Evolutionary conservation across 2,113 vertebrate species (phyloP).

Genomic region (Ploceus nigricollis): DNA sequence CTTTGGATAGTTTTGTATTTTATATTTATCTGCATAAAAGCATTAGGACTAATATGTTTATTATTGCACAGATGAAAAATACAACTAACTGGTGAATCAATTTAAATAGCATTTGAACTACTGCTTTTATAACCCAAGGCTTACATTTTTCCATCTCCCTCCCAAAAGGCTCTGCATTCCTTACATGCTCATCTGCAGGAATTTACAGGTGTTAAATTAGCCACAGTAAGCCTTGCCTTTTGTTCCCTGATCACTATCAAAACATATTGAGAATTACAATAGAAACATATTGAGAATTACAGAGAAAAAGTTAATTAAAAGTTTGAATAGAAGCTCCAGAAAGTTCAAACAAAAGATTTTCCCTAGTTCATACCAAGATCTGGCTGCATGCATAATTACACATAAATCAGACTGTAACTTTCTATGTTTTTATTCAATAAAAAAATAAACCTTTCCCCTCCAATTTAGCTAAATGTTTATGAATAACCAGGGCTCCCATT

Average conservation of each 20-base stretch:
- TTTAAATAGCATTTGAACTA: neutral
- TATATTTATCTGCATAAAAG: neutral
- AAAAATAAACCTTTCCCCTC: neutral
- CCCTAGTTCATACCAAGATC: constrained; percentile 24
- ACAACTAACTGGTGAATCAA: neutral
- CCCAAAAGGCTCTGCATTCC: neutral
- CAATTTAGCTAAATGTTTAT: neutral
- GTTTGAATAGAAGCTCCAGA: constrained; percentile 32
- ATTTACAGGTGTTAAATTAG: constrained; percentile 64
- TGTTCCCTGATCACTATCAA: constrained; percentile 43
- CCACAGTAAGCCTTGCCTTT: constrained; percentile 7
- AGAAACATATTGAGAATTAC: constrained; percentile 52
- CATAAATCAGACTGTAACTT: constrained; percentile 3
- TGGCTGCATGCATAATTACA: constrained; percentile 26
- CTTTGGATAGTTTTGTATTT: neutral
- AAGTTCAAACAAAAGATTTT: constrained; percentile 57
- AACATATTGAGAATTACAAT: constrained; percentile 49
- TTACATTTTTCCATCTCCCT: neutral
- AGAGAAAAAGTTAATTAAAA: constrained; percentile 56
- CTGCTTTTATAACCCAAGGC: neutral
- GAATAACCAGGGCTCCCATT: neutral
- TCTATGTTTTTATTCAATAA: neutral
- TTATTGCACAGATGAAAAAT: constrained; percentile 7
- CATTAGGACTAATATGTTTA: neutral
- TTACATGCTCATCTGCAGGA: constrained; percentile 37